Percentiles rank a stretch among this genome's conserved stretches.
Conservation (phyloP, 2,888 invertebrate species). For the Ecliptopera silaceata region DNA sequence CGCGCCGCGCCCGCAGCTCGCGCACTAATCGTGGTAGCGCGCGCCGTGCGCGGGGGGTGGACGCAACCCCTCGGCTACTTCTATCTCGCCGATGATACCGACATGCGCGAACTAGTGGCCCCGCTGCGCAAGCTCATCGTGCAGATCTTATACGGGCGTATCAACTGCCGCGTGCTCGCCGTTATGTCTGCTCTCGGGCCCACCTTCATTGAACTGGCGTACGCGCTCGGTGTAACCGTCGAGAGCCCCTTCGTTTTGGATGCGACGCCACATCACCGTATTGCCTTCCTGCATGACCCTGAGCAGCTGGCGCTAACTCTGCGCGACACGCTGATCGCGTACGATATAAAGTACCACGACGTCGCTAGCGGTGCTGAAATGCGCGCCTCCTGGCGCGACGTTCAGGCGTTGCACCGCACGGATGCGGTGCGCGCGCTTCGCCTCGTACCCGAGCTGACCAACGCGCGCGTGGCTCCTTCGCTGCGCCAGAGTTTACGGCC, state of each 20-base stretch:
- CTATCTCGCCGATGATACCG: conserved; percentile 16
- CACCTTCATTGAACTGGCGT: conserved; percentile 16
- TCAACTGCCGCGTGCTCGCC: conserved; percentile 10
- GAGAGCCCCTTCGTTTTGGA: conserved; percentile 11
- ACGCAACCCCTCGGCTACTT: conserved; percentile 27
- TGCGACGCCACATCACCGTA: not conserved
- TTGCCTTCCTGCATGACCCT: conserved; percentile 30
- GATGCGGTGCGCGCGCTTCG: conserved; percentile 10
- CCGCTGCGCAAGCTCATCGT: conserved; percentile 12
- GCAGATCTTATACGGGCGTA: not conserved
- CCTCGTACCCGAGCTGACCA: conserved; percentile 16
- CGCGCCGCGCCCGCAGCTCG: conserved; percentile 14
- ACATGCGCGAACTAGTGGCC: conserved; percentile 7
- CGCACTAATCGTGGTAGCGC: conserved; percentile 18
- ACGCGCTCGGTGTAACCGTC: conserved; percentile 8
- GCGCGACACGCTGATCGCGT: conserved; percentile 22
- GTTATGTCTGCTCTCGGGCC: conserved; percentile 21
- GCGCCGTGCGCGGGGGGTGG: conserved; percentile 13
- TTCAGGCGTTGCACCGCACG: conserved; percentile 10
- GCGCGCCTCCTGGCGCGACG: conserved; percentile 20
- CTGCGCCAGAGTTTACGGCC: conserved; percentile 10
- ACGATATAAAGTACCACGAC: conserved; percentile 20
- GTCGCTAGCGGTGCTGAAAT: conserved; percentile 1
- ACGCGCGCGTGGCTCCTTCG: conserved; percentile 5
- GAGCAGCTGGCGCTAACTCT: conserved; percentile 19